These are phyloP conservation scores for mouse (Mus musculus) DNA, from an alignment of 2,113 vertebrate genomes.

Conservation along the genomic window DNA sequence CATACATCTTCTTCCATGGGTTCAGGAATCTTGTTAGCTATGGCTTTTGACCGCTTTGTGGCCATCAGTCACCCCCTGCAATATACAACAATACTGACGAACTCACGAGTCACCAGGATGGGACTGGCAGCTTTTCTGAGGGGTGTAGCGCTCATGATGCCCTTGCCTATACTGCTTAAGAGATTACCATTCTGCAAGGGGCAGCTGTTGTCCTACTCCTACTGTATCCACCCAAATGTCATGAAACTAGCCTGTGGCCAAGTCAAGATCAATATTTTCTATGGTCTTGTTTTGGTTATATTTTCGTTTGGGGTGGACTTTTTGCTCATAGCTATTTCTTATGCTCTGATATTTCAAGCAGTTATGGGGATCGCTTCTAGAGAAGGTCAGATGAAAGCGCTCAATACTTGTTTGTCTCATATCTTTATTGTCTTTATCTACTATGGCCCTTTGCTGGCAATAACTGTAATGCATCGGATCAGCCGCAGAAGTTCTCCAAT, in stretches of 20 bases:
- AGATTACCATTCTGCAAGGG: constrained; percentile 49
- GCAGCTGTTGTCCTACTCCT: constrained; percentile 30
- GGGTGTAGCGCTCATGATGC: not conserved
- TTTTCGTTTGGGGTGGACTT: constrained; percentile 62
- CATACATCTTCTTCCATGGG: constrained; percentile 59
- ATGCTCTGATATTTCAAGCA: constrained; percentile 45
- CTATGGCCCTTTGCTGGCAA: constrained; percentile 41
- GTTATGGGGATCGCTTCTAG: constrained; percentile 51
- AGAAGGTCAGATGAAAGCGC: constrained; percentile 56
- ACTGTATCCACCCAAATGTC: constrained; percentile 56
- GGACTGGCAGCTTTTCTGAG: constrained; percentile 44
- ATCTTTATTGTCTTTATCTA: constrained; percentile 58
- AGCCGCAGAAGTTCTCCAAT: constrained; percentile 38
- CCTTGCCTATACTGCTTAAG: constrained; percentile 48
- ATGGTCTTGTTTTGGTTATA: constrained; percentile 53
- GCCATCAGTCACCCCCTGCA: constrained; percentile 59
- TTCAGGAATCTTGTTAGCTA: constrained; percentile 60
- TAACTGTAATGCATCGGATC: constrained; percentile 45
- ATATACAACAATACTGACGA: constrained; percentile 62
- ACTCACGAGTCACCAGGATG: constrained; percentile 45
- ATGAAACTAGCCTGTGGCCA: constrained; percentile 59
- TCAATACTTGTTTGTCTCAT: constrained; percentile 66
- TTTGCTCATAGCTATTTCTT: constrained; percentile 53
- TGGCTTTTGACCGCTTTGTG: constrained; percentile 61
- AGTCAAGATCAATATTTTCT: constrained; percentile 62